Percentiles rank a stretch among this genome's conserved stretches.
phyloP scores from a whole-genome alignment of 53 echinoderm and acorn worm species.

The Holothuria leucospilota region DNA sequence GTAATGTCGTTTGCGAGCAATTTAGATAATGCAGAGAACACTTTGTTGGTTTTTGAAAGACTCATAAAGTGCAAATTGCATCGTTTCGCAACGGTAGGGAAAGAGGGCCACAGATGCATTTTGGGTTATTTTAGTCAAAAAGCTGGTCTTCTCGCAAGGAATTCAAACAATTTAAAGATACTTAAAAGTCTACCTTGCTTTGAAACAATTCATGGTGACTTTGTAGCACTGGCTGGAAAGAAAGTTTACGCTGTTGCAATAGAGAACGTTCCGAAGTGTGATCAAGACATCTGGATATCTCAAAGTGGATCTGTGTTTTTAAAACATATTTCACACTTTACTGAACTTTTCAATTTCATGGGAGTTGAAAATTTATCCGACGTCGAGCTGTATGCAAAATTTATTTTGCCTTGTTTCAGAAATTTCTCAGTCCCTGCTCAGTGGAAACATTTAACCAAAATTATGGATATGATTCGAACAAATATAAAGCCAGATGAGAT shows the following conservation, averaged over 20 bases:
- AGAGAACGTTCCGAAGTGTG: background rate
- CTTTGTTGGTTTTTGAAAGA: no score
- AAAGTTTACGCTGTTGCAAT: background rate
- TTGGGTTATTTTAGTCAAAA: background rate
- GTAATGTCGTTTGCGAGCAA: no score
- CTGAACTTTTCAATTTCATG: background rate
- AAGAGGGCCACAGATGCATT: no score
- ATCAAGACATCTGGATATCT: background rate
- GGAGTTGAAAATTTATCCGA: background rate
- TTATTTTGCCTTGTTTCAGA: background rate
- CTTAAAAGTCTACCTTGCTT: constrained; percentile 11
- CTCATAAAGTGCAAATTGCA: no score
- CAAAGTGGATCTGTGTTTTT: background rate
- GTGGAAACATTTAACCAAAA: constrained; percentile 13
- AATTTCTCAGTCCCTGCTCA: background rate
- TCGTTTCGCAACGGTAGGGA: no score
- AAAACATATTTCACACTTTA: background rate
- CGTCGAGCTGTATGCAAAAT: background rate
- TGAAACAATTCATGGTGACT: background rate
- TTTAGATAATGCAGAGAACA: no score
- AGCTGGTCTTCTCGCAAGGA: background rate
- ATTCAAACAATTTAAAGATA: background rate
- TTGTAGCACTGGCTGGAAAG: background rate
- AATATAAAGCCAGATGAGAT: background rate
- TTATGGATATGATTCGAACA: background rate